phyloP scores from a whole-genome alignment of 2,797 vertebrate species.

The Oreonectes daqikongensis region DNA sequence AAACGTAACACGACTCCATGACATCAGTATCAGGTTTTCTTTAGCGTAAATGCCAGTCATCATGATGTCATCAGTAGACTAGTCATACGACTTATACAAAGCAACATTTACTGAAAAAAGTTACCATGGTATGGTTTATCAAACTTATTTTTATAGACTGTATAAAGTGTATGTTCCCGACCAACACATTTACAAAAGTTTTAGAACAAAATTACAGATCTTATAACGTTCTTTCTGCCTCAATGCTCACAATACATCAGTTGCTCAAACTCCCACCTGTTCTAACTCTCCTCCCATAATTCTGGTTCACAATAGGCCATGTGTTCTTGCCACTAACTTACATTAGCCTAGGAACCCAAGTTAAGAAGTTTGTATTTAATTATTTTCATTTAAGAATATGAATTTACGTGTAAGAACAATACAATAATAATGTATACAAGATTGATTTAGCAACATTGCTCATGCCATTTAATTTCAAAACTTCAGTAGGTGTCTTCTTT shows the following conservation, averaged over 20 bases:
- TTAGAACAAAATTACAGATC: neutral
- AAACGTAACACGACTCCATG: neutral
- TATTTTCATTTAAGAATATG: neutral
- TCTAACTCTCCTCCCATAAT: constrained; percentile 14
- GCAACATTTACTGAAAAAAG: neutral
- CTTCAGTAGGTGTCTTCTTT: neutral
- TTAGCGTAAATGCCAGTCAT: constrained; percentile 2
- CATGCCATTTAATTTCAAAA: neutral
- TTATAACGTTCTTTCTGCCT: constrained; percentile 9
- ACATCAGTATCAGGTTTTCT: constrained; percentile 13
- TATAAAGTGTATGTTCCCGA: neutral
- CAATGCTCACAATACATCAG: constrained; percentile 6
- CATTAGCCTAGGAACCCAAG: neutral
- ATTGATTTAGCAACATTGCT: neutral
- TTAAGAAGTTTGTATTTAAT: neutral
- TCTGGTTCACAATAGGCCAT: constrained; percentile 8
- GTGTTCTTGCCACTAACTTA: neutral
- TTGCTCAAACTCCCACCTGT: constrained; percentile 4
- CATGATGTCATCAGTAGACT: neutral
- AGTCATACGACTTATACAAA: neutral
- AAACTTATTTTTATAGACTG: neutral
- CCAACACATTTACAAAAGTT: no score
- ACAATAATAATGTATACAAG: neutral
- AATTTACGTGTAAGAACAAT: neutral
- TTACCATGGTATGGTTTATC: neutral